Evolutionary conservation across 2,113 vertebrate species (phyloP), one percentile per base, ranked within the genome.

Genomic region (Ceyx margarethae): DNA sequence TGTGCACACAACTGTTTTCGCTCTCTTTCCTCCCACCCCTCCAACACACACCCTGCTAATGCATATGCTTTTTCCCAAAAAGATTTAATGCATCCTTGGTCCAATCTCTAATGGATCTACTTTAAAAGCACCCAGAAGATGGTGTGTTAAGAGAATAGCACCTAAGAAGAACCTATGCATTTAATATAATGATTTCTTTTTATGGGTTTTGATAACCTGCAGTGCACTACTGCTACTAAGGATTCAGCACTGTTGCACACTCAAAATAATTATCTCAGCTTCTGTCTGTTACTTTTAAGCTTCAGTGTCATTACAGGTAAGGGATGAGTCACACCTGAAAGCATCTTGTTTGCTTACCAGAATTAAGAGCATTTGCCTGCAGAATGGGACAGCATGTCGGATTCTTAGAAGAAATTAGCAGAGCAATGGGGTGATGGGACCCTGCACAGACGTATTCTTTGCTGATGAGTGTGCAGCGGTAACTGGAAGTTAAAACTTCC

Each of bases 291-390:
- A 72, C 65, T 89, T 83, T 64, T 75, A 66, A 84, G 77, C 74
- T 86, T 81, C 69, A 28, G 17, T 91, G 83, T 80, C 68, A 77
- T 83, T 93, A 93, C 46, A 90, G 60, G 48, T 86, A 86, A 86
- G 51, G 66, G 0, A 0, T 81, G 74, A 87, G 77, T 68, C 86
- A 87, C 77, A 89, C n/a, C 66, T 87, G 40, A 77, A 89, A 84
- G 54, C 84, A 75, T 91, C 91, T 35, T 83, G 76, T 66, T 90
- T 89, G 50, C 72, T 56, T 45, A 16, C 74, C 50, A 81, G 69
- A 60, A 29, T 9, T 51, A 61, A 60, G 48, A 89, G 66, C 1
- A 4, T 10, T 84, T 90, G 65, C 48, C 86, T 8, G 1, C 81
- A 67, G 73, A 25, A 40, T 12, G 48, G 73, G 42, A 61, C 71